Conservation (phyloP, 1,140 invertebrate species). For the Megalonaias nervosa region DNA sequence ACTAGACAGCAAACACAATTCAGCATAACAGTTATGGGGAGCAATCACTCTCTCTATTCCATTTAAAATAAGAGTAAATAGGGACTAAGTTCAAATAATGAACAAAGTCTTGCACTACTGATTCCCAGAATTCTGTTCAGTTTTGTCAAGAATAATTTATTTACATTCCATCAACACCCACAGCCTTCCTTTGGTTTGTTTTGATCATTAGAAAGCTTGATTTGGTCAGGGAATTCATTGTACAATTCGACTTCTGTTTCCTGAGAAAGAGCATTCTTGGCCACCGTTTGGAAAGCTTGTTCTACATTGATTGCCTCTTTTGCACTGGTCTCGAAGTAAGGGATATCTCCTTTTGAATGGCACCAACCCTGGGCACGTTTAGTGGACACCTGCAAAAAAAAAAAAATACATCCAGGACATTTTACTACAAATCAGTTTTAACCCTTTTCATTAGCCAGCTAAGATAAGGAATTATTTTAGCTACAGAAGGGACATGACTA, state of each 20-base stretch:
- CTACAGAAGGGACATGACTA: no score
- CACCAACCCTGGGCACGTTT: constrained; percentile 99
- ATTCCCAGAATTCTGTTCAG: no score
- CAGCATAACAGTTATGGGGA: no score
- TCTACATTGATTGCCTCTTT: constrained; percentile 99
- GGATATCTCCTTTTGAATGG: constrained; percentile 98
- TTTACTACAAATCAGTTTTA: no score
- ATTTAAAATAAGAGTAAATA: no score
- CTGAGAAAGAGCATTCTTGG: constrained; percentile 96
- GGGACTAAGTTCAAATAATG: no score
- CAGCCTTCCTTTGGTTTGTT: constrained; percentile 65
- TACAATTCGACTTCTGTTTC: constrained; percentile 90
- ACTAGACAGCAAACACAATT: no score
- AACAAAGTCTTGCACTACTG: no score
- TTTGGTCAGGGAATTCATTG: constrained; percentile 98
- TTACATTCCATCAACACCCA: constrained; percentile 60
- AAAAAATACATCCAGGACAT: neutral
- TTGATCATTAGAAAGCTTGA: constrained; percentile 77
- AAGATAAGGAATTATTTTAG: no score
- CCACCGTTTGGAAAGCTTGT: constrained; percentile 98
- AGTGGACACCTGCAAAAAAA: constrained; percentile 82
- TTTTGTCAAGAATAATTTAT: no score
- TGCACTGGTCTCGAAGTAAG: constrained; percentile 99
- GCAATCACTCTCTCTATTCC: no score
- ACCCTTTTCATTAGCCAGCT: no score